A percentile compares a stretch with the other conserved stretches of the same genome.
phyloP scores from a whole-genome alignment of 1,140 invertebrate genomes.

The Physella acuta region DNA sequence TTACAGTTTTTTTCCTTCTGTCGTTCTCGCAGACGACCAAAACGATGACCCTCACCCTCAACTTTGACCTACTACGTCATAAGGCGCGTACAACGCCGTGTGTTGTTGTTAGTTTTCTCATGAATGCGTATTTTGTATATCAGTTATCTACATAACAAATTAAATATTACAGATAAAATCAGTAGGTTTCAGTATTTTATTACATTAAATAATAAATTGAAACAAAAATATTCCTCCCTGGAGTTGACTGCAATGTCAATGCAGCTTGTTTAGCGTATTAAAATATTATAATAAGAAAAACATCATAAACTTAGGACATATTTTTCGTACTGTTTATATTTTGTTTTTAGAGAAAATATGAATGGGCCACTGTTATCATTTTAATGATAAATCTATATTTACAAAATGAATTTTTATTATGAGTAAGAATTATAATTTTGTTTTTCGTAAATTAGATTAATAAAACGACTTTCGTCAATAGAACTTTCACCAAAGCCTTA shows the following conservation, averaged over 20 bases:
- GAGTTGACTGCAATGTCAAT: not conserved
- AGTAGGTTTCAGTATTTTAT: not conserved
- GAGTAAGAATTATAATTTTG: too few relatives aligned
- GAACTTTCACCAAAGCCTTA: too few relatives aligned
- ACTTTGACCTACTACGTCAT: conserved; percentile 24
- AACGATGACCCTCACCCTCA: conserved; percentile 24
- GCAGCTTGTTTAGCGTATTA: not conserved
- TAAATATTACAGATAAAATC: not conserved
- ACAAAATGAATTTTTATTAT: too few relatives aligned
- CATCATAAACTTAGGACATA: too few relatives aligned
- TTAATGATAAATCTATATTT: too few relatives aligned
- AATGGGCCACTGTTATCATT: too few relatives aligned
- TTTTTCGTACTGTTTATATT: too few relatives aligned
- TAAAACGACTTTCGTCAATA: too few relatives aligned
- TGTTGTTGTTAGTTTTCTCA: not conserved
- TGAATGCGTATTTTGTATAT: not conserved
- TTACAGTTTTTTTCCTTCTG: too few relatives aligned
- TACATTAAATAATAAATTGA: not conserved
- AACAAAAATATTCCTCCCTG: not conserved
- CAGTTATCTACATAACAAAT: not conserved
- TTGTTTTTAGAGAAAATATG: too few relatives aligned
- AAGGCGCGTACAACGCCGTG: conserved; percentile 16
- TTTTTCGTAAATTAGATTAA: too few relatives aligned
- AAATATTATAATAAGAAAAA: not conserved
- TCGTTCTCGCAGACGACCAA: not conserved